Evolutionary conservation across 37 sponge, comb jelly and placozoan genomes (phyloP).

Genomic region (Agelas oroides): DNA sequence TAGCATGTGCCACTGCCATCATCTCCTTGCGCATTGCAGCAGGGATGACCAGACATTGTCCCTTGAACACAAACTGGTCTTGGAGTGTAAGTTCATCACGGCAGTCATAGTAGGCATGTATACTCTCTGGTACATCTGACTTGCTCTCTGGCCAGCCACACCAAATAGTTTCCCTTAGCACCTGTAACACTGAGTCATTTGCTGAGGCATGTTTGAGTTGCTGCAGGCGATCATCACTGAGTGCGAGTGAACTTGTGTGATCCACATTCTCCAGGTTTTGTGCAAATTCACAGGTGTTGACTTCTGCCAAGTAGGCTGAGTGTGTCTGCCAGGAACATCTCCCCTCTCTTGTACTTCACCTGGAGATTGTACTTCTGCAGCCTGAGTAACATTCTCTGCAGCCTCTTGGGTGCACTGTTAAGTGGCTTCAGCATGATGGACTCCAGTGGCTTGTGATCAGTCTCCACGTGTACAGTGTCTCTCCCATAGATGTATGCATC

Average conservation of each 20-base stretch:
- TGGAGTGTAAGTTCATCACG: conserved; percentile 56
- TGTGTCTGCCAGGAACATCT: conserved; percentile 57
- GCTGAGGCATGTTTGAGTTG: conserved; percentile 18
- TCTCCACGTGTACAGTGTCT: conserved; percentile 30
- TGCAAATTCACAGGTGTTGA: conserved; percentile 17
- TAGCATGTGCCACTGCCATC: not conserved
- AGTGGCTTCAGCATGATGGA: conserved; percentile 53
- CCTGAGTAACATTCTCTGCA: conserved; percentile 55
- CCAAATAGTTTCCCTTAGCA: conserved; percentile 8
- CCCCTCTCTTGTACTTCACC: conserved; percentile 42
- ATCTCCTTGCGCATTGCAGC: not conserved
- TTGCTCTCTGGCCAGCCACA: conserved; percentile 50
- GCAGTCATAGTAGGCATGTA: conserved; percentile 31
- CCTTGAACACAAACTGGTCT: conserved; percentile 62
- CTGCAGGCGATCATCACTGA: not conserved
- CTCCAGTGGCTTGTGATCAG: conserved; percentile 62
- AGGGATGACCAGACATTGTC: conserved; percentile 33
- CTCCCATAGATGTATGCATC: conserved; percentile 54
- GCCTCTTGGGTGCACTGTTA: conserved; percentile 41
- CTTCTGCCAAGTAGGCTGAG: conserved; percentile 34
- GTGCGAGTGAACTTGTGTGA: conserved; percentile 26
- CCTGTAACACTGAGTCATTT: conserved; percentile 26
- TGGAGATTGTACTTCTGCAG: conserved; percentile 55
- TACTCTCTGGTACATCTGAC: conserved; percentile 1
- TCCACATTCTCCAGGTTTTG: conserved; percentile 10